Evolutionary conservation across 1,140 invertebrate species (phyloP).

Genomic region (Ladona fulva): DNA sequence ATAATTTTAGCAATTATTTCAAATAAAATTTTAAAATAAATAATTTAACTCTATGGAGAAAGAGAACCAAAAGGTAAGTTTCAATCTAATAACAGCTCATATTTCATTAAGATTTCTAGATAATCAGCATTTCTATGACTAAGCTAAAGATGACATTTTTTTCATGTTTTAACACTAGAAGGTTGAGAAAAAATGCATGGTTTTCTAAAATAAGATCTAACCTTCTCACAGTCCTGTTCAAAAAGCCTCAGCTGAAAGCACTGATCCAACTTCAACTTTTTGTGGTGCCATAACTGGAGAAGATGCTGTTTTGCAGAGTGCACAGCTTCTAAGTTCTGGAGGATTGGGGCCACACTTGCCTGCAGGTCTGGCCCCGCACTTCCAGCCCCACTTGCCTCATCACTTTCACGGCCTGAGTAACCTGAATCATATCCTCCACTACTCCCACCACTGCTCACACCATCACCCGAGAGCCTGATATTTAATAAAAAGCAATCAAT

Average conservation of each 20-base stretch:
- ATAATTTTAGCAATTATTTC: too few relatives aligned
- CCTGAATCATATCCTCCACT: conserved; percentile 43
- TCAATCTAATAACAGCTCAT: too few relatives aligned
- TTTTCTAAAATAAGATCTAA: too few relatives aligned
- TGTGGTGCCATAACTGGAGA: conserved; percentile 86
- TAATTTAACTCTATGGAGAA: too few relatives aligned
- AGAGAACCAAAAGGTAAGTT: too few relatives aligned
- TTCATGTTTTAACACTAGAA: too few relatives aligned
- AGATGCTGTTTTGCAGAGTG: conserved; percentile 82
- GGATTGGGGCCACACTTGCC: conserved; percentile 52
- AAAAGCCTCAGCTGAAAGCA: conserved; percentile 91
- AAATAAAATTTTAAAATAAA: too few relatives aligned
- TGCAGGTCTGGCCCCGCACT: conserved; percentile 62
- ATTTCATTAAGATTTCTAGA: too few relatives aligned
- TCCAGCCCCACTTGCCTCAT: conserved; percentile 42
- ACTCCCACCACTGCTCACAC: conserved; percentile 17
- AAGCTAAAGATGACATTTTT: too few relatives aligned
- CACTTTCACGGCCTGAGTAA: conserved; percentile 44
- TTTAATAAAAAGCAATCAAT: conserved; percentile 21
- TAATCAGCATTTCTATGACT: too few relatives aligned
- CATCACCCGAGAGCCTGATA: conserved; percentile 31
- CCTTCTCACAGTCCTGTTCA: conserved; percentile 95
- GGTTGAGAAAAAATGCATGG: too few relatives aligned
- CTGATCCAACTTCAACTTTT: conserved; percentile 87
- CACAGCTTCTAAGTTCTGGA: conserved; percentile 71